phyloP scores from a whole-genome alignment of 2,113 vertebrate species.

The Morone chrysops region DNA sequence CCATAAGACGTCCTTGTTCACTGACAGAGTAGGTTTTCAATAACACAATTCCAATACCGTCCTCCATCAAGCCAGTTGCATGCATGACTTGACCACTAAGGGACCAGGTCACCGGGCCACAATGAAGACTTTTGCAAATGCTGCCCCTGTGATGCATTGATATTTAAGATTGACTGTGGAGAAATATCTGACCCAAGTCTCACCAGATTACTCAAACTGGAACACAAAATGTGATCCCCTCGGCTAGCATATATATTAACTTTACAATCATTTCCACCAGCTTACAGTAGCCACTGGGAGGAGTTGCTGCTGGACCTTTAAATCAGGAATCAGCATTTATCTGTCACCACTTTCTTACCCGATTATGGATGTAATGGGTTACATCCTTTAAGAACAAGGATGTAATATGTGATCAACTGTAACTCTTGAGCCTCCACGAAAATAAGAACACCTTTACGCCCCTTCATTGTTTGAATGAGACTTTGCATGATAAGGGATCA shows the following conservation, averaged over 20 bases:
- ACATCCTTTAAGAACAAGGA: conserved; percentile 30
- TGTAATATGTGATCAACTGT: conserved; percentile 26
- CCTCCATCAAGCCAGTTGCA: conserved; percentile 64
- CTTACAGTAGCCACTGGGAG: conserved; percentile 23
- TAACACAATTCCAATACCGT: conserved; percentile 81
- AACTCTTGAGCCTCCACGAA: conserved; percentile 20
- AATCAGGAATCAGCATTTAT: conserved; percentile 30
- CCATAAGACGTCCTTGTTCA: conserved; percentile 82
- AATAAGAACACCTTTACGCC: conserved; percentile 23
- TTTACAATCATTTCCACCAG: background rate
- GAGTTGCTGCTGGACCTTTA: background rate
- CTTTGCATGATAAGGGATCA: background rate
- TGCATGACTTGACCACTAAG: conserved; percentile 73
- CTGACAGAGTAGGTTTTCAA: conserved; percentile 77
- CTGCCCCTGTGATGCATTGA: background rate
- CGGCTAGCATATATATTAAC: background rate
- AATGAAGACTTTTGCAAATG: conserved; percentile 45
- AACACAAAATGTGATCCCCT: background rate
- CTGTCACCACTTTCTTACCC: conserved; percentile 37
- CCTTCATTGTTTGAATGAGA: background rate
- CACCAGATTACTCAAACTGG: background rate
- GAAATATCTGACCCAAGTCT: conserved; percentile 19
- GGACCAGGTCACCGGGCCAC: conserved; percentile 53
- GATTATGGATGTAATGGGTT: conserved; percentile 34
- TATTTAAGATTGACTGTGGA: conserved; percentile 11